These are phyloP conservation scores for Perizoma affinitatum DNA, from an alignment of 2,888 invertebrate genomes.

Conservation along the genomic window DNA sequence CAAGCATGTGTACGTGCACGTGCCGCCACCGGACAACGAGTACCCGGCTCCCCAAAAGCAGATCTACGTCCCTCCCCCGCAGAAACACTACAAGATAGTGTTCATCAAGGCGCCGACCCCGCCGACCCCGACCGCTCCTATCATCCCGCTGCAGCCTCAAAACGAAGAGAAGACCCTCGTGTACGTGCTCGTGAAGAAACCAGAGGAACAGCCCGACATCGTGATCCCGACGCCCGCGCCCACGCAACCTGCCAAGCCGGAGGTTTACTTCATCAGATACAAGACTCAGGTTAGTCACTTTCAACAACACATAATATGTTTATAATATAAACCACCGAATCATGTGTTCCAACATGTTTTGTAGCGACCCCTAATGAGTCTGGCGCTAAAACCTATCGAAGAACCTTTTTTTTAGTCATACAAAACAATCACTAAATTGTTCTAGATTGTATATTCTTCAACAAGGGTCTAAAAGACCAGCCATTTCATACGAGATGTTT, in stretches of 20 bases:
- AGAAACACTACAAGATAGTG: conserved; percentile 93
- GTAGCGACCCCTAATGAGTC: too few species aligned
- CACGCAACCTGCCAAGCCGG: conserved; percentile 94
- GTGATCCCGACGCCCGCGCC: conserved; percentile 91
- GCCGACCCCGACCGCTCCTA: conserved; percentile 85
- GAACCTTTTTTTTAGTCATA: too few species aligned
- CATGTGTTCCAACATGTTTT: too few species aligned
- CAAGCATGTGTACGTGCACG: conserved; percentile 96
- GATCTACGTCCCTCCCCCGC: conserved; percentile 84
- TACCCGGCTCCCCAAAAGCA: conserved; percentile 86
- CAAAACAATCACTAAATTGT: too few species aligned
- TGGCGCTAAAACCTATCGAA: too few species aligned
- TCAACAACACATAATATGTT: neutral
- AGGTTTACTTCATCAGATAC: conserved; percentile 96
- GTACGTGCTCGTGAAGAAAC: conserved; percentile 94
- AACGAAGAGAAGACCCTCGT: conserved; percentile 95
- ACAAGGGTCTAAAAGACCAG: too few species aligned
- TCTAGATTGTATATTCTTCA: too few species aligned
- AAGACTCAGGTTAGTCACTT: conserved; percentile 88
- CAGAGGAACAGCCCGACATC: conserved; percentile 92
- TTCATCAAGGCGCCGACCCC: conserved; percentile 90
- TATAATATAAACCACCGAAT: too few species aligned
- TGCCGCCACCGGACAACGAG: conserved; percentile 94
- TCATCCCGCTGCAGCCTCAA: conserved; percentile 89
- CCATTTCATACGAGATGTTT: too few species aligned